These are phyloP conservation scores for Oscheius myriophilus DNA, from an alignment of 2,888 invertebrate genomes.

Conservation along the genomic window DNA sequence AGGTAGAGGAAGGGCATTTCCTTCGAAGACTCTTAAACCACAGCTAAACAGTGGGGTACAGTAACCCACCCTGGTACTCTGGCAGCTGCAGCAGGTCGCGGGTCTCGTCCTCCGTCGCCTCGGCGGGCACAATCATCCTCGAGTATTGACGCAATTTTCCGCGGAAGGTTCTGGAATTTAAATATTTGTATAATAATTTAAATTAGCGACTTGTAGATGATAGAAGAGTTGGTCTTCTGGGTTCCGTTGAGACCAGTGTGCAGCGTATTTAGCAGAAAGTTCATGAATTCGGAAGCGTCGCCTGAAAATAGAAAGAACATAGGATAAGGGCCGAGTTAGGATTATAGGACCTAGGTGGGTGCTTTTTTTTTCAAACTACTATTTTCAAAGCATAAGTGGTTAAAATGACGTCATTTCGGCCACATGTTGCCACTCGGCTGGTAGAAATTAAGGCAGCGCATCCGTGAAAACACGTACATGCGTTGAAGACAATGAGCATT, in stretches of 20 bases:
- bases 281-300: slow-evolving; percentile 95
- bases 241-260: slow-evolving; percentile 93
- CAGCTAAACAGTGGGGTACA: neutral
- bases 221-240: slow-evolving; percentile 76
- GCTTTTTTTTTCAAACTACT: no score
- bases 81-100: slow-evolving; percentile 55
- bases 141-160: slow-evolving; percentile 77
- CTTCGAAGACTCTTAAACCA: slow-evolving; percentile 79
- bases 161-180: slow-evolving; percentile 80
- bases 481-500: no score
- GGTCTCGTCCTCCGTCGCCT: slow-evolving; percentile 73
- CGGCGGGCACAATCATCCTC: slow-evolving; percentile 90
- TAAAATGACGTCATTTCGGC: no score
- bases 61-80: slow-evolving; percentile 60
- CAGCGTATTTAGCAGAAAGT: slow-evolving; percentile 96
- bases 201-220: slow-evolving; percentile 86
- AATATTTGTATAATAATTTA: neutral
- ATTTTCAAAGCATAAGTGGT: no score
- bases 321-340: neutral
- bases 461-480: no score
- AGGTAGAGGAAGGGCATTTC: slow-evolving; percentile 94
- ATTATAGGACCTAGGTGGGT: no score
- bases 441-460: no score
- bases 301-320: slow-evolving; percentile 77
- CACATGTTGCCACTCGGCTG: no score